Evolutionary conservation across 2,888 invertebrate species (phyloP), one percentile per base, ranked within the genome.

Genomic region (Anoplius nigerrimus): DNA sequence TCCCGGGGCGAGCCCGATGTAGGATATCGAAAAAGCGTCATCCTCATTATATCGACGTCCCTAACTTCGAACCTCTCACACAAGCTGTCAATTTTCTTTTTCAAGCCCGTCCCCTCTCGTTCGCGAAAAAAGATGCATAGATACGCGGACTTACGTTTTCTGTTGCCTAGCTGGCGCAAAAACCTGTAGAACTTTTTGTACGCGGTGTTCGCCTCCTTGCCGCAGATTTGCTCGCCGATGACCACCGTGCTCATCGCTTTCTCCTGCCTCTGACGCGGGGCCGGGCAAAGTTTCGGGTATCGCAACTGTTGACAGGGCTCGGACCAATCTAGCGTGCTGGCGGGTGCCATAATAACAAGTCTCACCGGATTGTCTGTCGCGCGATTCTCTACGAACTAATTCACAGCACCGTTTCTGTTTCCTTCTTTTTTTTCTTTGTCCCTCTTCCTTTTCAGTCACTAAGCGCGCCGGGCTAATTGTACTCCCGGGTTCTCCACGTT

Each of bases 141-240:
- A n/a, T n/a, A 11, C n/a, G n/a, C 27, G n/a, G 18, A 78, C 88
- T 88, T 83, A 88, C 88, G 86, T 84, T 85, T 88, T 60, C 79
- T 85, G 22, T 81, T 82, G 34, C 82, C 80, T 61, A 88, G 67
- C 48, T 84, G 79, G 15, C 85, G 78, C 53, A 88, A 82, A 66
- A 88, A 87, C 69, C 86, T 87, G 81, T 87, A 87, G 74, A 88
- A 84, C 60, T 84, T 87, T 79, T 88, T 88, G 78, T 88, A 88
- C 58, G 87, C 81, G 27, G 80, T 84, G 69, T 83, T 82, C 27
- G 84, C 74, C 58, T 84, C 84, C 16, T 85, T 84, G 69, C 80
- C 81, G 65, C 72, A 81, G 42, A 85, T 71, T 43, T 84, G 76
- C 60, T 74, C 78, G 57, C 66, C 76, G 34, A 79, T 75, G 42